Percentiles rank a stretch among this genome's conserved stretches.
These are phyloP conservation scores for Scotopteryx bipunctaria DNA, from an alignment of 2,888 invertebrate species.

Conservation along the genomic window DNA sequence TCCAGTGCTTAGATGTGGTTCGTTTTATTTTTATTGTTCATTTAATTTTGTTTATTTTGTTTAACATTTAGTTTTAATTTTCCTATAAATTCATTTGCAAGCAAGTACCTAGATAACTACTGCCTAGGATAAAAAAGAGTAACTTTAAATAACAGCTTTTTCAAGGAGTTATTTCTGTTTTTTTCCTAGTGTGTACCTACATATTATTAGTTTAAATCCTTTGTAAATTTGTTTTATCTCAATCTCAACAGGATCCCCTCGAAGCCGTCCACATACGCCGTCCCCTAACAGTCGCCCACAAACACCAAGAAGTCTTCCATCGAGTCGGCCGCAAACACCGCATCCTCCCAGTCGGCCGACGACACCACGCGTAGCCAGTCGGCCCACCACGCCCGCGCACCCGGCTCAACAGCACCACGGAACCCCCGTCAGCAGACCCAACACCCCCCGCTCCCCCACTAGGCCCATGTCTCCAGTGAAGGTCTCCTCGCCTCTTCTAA, in stretches of 20 bases:
- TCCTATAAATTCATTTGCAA: not conserved
- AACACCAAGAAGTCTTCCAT: slow-evolving; percentile 46
- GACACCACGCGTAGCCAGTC: slow-evolving; percentile 57
- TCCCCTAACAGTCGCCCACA: slow-evolving; percentile 25
- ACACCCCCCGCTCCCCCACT: slow-evolving; percentile 40
- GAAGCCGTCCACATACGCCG: slow-evolving; percentile 36
- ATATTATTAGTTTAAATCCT: no score
- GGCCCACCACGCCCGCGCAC: slow-evolving; percentile 57
- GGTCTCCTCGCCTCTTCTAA: slow-evolving; percentile 1
- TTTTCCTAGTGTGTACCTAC: no score
- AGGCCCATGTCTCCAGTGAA: slow-evolving; percentile 30
- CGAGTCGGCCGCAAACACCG: slow-evolving; percentile 64
- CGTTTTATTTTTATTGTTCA: not conserved
- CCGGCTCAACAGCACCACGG: slow-evolving; percentile 23
- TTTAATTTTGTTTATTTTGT: not conserved
- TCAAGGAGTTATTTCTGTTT: no score
- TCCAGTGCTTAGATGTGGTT: slow-evolving; percentile 18
- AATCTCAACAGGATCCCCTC: slow-evolving; percentile 5
- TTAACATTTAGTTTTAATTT: not conserved
- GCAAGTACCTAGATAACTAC: no score
- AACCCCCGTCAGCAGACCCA: slow-evolving; percentile 40
- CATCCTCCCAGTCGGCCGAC: slow-evolving; percentile 50
- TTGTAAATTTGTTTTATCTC: not conserved
- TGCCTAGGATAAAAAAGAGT: no score
- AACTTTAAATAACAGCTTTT: no score